Conservation (phyloP, 2,113 vertebrate genomes). For the Oenanthe oenanthe region DNA sequence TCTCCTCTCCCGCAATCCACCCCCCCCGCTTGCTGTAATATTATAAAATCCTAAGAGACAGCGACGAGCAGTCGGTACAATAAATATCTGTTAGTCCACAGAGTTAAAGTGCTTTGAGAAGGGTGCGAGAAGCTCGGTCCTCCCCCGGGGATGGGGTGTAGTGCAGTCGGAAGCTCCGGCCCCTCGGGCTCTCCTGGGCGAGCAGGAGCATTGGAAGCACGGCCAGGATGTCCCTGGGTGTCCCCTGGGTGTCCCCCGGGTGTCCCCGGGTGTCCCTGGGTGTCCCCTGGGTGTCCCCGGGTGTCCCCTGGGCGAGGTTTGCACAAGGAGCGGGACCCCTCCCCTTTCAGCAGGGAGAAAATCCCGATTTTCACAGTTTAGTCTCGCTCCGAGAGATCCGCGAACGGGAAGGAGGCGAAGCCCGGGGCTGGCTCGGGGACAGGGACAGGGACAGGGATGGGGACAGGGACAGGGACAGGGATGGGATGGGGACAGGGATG, state of each 20-base stretch:
- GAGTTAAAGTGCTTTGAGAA: conserved; percentile 80
- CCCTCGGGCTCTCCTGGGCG: background rate
- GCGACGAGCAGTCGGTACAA: conserved; percentile 23
- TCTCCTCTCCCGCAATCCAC: background rate
- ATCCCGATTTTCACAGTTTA: conserved; percentile 77
- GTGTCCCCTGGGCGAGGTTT: background rate
- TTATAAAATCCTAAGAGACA: conserved; percentile 41
- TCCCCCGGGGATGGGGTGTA: background rate
- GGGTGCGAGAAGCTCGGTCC: conserved; percentile 42
- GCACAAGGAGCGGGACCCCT: background rate
- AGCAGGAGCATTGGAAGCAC: conserved; percentile 36
- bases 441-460: background rate
- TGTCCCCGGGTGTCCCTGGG: background rate
- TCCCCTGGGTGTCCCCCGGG: background rate
- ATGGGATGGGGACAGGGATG: background rate
- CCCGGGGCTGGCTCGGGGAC: background rate
- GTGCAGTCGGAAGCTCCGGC: conserved; percentile 56
- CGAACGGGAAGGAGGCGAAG: background rate
- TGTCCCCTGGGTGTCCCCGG: background rate
- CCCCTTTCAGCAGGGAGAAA: background rate
- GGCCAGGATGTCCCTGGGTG: background rate
- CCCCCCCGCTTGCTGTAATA: background rate
- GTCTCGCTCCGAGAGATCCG: conserved; percentile 1
- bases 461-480: background rate
- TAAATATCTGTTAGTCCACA: conserved; percentile 77